Evolutionary conservation across 64 coral and sea anemone species (phyloP), one percentile per base, ranked within the genome.

Genomic region (Astreopora myriophthalma): DNA sequence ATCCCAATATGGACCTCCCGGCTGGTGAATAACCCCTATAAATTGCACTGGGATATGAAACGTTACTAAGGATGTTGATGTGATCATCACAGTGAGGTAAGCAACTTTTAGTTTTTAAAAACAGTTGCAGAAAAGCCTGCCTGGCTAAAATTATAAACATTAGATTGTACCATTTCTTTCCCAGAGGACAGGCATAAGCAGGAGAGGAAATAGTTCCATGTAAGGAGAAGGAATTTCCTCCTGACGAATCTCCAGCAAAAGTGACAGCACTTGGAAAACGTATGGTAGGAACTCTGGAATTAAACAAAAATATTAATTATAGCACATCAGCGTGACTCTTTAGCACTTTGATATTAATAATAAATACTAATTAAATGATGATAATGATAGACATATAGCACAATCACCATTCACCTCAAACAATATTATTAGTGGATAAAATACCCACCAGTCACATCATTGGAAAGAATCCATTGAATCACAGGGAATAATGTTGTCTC

Each of bases 241-340:
- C 66, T 90, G 70, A 63, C 96, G 80, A 64, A 95, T 95, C 74
- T 98, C 96, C 80, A 98, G 48, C 23, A 98, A 75, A 27, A 98
- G 29, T 1, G 96, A 98, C 23, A 98, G 88, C 2, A 98, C 94
- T 98, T 98, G 96, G 75, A 98, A 98, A 31, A 98, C 94, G 80
- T 98, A 98, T 23, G 96, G 96, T 44, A 98, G 46, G 33, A 98
- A 98, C 62, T 98, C 96, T 98, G 79, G 1, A 89, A 93, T 17
- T 71, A 33, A 2, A 37, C 9, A 64, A 64, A 65, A 83, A 55
- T 55, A n/a, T n/a, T n/a, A n/a, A n/a, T 26, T 1, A 48, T 22
- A 65, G n/a, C 34, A 38, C 19, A 13, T 26, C 25, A 83, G 33
- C 1, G n/a, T n/a, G n/a, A n/a, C n/a, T n/a, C n/a, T n/a, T 3